Evolutionary conservation across 2,797 vertebrate species (phyloP).

Genomic region (Myiothlypis chrysogaster): DNA sequence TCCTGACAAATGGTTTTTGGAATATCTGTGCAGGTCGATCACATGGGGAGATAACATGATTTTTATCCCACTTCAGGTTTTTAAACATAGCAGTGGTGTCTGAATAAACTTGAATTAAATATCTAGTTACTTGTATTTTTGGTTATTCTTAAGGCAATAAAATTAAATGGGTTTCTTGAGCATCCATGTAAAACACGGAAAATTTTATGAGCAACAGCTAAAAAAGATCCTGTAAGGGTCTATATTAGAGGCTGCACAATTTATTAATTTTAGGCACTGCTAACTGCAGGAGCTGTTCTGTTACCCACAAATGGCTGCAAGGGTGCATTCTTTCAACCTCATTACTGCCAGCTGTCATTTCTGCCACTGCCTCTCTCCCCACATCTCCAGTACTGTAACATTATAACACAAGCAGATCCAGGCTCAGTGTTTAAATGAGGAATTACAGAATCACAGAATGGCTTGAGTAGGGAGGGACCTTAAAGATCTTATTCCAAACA

Average conservation of each 20-base stretch:
- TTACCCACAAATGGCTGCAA: neutral
- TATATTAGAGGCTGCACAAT: neutral
- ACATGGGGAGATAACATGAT: neutral
- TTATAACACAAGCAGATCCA: neutral
- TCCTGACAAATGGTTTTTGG: neutral
- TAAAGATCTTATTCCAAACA: neutral
- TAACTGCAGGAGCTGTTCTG: neutral
- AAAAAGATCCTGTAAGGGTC: neutral
- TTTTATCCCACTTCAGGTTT: neutral
- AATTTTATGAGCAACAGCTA: neutral
- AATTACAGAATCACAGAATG: neutral
- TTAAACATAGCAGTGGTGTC: neutral
- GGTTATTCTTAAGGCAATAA: neutral
- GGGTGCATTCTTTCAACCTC: conserved; percentile 4
- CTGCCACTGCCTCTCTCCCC: neutral
- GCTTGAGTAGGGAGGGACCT: neutral
- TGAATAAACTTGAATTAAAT: neutral
- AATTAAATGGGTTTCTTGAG: neutral
- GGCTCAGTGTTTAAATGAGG: neutral
- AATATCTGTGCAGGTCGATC: neutral
- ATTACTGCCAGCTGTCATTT: conserved; percentile 35
- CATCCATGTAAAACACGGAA: neutral
- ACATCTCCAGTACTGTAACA: neutral
- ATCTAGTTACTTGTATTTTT: neutral
- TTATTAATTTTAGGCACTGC: neutral